Evolutionary conservation across 2,888 invertebrate species (phyloP).

Genomic region (Bursaphelenchus okinawaensis): DNA sequence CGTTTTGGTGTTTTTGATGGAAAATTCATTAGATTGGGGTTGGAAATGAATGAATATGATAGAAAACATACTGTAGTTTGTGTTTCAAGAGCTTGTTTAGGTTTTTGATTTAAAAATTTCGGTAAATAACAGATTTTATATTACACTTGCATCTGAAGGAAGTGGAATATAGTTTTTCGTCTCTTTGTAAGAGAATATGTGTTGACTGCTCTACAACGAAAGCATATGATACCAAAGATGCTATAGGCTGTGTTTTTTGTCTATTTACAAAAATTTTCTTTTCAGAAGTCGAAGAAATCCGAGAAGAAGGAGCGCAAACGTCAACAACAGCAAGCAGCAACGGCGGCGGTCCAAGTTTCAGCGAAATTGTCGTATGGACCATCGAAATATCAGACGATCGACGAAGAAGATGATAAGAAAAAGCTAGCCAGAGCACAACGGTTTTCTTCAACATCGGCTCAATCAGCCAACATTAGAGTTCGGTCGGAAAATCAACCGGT

Average conservation of each 20-base stretch:
- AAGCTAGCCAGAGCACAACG: not conserved
- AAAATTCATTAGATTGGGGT: not conserved
- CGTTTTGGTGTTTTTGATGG: not conserved
- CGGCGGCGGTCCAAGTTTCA: not conserved
- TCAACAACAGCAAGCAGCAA: conserved; percentile 11
- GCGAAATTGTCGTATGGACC: not conserved
- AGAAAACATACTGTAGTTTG: not conserved
- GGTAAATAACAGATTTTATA: too few species aligned
- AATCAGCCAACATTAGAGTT: not conserved
- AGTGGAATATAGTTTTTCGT: too few species aligned
- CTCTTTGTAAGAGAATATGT: too few species aligned
- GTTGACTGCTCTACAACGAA: too few species aligned
- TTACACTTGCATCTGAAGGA: too few species aligned
- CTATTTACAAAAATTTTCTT: not conserved
- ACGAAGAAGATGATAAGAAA: not conserved
- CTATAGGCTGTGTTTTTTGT: too few species aligned
- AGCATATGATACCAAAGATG: too few species aligned
- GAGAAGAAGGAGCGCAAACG: conserved; percentile 15
- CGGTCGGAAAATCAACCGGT: not conserved
- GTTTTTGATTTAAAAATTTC: too few species aligned
- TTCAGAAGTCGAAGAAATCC: conserved; percentile 18
- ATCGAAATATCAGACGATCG: not conserved
- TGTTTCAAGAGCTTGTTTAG: too few species aligned
- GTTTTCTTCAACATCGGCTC: not conserved
- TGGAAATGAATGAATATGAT: not conserved